phyloP scores from a whole-genome alignment of 2,888 invertebrate genomes.

The Drosophila fungiperda region DNA sequence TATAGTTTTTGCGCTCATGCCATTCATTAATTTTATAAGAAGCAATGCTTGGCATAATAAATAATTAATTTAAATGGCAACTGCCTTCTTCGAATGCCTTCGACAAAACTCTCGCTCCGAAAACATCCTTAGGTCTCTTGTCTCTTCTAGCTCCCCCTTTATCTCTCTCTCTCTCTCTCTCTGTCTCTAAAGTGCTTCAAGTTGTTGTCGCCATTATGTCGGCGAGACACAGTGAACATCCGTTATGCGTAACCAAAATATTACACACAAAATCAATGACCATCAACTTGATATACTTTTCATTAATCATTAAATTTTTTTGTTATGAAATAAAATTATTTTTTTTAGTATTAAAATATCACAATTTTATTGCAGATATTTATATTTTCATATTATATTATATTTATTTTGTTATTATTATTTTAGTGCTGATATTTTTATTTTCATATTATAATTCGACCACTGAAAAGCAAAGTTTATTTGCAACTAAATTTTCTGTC shows the following conservation, averaged over 20 bases:
- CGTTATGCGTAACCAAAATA: conserved; percentile 15
- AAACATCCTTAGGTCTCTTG: not conserved
- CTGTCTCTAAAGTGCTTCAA: conserved; percentile 27
- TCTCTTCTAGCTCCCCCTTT: not conserved
- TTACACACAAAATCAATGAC: conserved; percentile 14
- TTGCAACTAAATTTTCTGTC: not conserved
- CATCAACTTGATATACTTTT: not conserved
- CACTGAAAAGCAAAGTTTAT: not conserved
- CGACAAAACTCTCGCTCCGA: conserved; percentile 24
- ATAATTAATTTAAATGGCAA: conserved; percentile 83
- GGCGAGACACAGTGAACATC: conserved; percentile 49
- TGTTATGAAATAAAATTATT: not conserved
- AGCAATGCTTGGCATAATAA: conserved; percentile 81
- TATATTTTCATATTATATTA: not conserved
- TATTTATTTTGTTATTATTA: not conserved
- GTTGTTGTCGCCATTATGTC: conserved; percentile 55
- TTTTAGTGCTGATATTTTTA: not conserved
- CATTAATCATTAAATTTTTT: conserved; percentile 1
- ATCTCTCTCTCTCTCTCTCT: not conserved
- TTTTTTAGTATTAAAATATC: not conserved
- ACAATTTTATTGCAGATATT: not conserved
- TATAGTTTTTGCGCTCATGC: conserved; percentile 79
- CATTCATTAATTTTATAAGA: conserved; percentile 84
- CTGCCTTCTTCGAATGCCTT: conserved; percentile 35
- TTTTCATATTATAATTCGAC: not conserved